These are phyloP conservation scores for Tetragonisca angustula DNA, from an alignment of 2,888 invertebrate species.

Conservation along the genomic window DNA sequence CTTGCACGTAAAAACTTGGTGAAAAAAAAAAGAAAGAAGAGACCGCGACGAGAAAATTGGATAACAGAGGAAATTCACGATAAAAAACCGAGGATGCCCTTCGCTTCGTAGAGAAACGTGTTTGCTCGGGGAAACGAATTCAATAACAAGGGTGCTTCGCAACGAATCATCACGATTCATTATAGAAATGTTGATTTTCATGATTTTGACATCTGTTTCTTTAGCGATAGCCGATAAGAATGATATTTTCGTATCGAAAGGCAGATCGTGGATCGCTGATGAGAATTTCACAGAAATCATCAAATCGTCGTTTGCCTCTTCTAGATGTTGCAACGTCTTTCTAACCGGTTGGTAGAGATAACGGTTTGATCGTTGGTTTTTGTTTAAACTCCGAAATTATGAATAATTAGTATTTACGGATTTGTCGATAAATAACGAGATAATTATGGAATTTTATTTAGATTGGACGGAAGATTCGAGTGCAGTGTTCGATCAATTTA, in stretches of 20 bases:
- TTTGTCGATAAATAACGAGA: too few species aligned
- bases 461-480: conserved; percentile 59
- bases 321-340: conserved; percentile 73
- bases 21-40: background rate
- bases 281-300: conserved; percentile 66
- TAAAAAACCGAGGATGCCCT: background rate
- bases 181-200: conserved; percentile 19
- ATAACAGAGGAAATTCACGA: background rate
- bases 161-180: background rate
- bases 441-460: conserved; percentile 31
- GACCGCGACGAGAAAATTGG: too few species aligned
- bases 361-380: background rate
- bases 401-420: too few species aligned
- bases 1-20: background rate
- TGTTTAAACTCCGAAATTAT: background rate
- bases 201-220: background rate
- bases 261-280: conserved; percentile 69
- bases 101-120: background rate
- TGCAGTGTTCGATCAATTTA: conserved; percentile 70
- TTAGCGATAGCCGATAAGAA: conserved; percentile 22
- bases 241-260: conserved; percentile 36
- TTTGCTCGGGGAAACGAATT: background rate
- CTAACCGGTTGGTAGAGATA: conserved; percentile 61
- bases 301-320: conserved; percentile 63
- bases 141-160: too few species aligned